Evolutionary conservation across 2,797 vertebrate genomes (phyloP).

Genomic region (Hoplostethus atlanticus): DNA sequence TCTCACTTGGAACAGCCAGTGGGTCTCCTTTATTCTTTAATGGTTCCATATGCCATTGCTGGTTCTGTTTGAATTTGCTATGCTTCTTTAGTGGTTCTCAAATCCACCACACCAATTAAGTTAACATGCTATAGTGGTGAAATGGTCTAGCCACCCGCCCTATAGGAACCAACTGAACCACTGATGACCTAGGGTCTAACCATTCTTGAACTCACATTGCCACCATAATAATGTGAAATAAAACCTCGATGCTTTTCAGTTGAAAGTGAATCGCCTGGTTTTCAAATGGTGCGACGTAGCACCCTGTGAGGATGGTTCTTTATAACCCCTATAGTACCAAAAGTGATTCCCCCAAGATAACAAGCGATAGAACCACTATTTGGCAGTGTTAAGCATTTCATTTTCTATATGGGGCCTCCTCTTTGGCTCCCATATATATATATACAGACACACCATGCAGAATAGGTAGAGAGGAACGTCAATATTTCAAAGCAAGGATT

Average conservation of each 20-base stretch:
- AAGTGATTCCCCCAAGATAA: constrained; percentile 6
- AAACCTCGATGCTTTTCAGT: no score
- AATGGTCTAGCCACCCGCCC: constrained; percentile 16
- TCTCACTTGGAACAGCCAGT: constrained; percentile 40
- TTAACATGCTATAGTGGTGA: constrained; percentile 56
- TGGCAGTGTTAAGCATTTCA: neutral
- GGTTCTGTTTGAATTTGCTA: constrained; percentile 44
- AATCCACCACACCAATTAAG: constrained; percentile 69
- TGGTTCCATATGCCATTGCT: constrained; percentile 52
- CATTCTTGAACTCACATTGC: neutral
- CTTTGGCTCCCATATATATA: neutral
- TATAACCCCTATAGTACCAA: neutral
- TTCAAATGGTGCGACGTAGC: neutral
- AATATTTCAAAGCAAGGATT: neutral
- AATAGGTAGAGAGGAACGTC: constrained; percentile 2
- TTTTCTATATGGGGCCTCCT: neutral
- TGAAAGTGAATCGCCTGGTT: no score
- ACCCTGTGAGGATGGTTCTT: neutral
- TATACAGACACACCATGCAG: neutral
- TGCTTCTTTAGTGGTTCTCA: constrained; percentile 65
- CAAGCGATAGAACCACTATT: neutral
- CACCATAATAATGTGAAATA: constrained; percentile 6
- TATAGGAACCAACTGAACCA: constrained; percentile 50
- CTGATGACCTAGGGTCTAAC: constrained; percentile 45
- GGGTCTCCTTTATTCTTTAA: constrained; percentile 54